Percentiles rank a stretch among this genome's conserved stretches.
Evolutionary conservation across 2,113 vertebrate genomes (phyloP).

Genomic region (Cettia cetti): DNA sequence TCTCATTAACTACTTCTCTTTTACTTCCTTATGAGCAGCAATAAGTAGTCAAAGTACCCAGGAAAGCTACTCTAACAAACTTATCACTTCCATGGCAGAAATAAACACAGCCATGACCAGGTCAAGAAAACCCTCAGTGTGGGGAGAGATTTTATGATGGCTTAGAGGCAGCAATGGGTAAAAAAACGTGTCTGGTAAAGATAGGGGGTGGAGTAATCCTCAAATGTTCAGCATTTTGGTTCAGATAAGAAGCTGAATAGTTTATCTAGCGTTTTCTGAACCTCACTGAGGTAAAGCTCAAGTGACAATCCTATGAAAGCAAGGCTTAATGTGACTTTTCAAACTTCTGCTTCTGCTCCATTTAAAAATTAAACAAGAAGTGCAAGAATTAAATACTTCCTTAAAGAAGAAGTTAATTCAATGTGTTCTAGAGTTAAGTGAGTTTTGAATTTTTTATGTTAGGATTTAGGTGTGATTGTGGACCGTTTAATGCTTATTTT

Average conservation of each 20-base stretch:
- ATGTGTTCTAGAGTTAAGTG: background rate
- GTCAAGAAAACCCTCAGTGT: background rate
- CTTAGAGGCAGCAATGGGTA: background rate
- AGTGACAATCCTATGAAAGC: background rate
- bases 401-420: background rate
- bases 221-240: background rate
- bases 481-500: background rate
- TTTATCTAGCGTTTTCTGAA: background rate
- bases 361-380: conserved; percentile 25
- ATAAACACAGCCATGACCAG: background rate
- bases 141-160: background rate
- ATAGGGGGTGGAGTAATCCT: background rate
- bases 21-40: background rate
- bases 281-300: background rate
- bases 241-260: background rate
- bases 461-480: background rate
- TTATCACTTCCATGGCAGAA: background rate
- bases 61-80: background rate
- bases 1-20: background rate
- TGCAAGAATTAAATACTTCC: background rate
- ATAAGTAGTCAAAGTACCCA: background rate
- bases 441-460: background rate
- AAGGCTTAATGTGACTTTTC: background rate
- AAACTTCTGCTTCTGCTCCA: conserved; percentile 10
- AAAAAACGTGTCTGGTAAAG: background rate